phyloP scores from a whole-genome alignment of 53 echinoderm and acorn worm species.

The Pentamera pediparva region DNA sequence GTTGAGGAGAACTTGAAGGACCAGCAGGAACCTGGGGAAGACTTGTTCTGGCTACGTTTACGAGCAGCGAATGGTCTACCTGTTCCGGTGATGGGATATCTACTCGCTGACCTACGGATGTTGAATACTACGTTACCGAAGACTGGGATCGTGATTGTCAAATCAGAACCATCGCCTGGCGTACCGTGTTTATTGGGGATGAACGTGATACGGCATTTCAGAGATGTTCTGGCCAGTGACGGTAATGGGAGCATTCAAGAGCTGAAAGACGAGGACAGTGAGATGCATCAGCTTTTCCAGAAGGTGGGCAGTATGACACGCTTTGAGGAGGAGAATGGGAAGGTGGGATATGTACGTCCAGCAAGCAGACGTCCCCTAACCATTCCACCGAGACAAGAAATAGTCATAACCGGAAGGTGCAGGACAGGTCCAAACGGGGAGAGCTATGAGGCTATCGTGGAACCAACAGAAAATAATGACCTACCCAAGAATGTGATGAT shows the following conservation, averaged over 20 bases:
- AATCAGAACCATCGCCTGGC: background rate
- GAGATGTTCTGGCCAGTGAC: background rate
- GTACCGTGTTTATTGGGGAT: slow-evolving; percentile 22
- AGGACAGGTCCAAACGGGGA: background rate
- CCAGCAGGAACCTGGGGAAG: background rate
- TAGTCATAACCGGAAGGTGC: slow-evolving; percentile 12
- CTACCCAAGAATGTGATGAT: slow-evolving; percentile 7
- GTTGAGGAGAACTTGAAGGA: background rate
- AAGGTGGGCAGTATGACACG: background rate
- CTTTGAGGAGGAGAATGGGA: background rate
- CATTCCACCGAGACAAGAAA: background rate
- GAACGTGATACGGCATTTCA: slow-evolving; percentile 4
- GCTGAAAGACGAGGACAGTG: too few species aligned
- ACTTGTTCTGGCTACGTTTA: background rate
- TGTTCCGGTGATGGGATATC: background rate
- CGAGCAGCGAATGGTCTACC: background rate
- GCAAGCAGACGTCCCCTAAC: background rate
- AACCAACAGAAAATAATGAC: background rate
- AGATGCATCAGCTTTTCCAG: slow-evolving; percentile 1
- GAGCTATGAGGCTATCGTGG: slow-evolving; percentile 1
- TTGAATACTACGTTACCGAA: background rate
- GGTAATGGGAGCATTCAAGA: too few species aligned
- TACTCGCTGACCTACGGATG: background rate
- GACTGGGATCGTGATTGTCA: slow-evolving; percentile 4
- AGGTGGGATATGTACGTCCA: background rate